Base-by-base conservation (phyloP, 2,113 vertebrate genomes). In the Hiodon alosoides region DNA sequence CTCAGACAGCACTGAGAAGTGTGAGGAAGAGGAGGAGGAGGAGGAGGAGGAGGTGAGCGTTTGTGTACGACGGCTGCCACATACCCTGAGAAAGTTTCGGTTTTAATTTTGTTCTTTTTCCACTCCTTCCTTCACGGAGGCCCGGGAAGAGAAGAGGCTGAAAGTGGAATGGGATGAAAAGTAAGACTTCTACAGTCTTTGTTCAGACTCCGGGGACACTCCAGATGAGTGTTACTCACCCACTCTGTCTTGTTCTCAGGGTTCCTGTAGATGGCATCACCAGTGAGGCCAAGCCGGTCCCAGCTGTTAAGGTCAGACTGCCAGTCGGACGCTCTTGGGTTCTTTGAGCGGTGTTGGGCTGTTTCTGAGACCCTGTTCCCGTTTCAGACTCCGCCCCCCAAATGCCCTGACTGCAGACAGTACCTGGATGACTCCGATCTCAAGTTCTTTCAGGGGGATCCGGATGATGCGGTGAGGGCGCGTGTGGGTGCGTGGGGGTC, bases 341-440 rank as follows among this genome's bases (percentile, higher is more conserved):
- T 46, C 10, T 10, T 57, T 8, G 7, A n/a, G 14, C 0, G 14
- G 59, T n/a, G 14, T 11, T 17, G 16, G 71, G 17, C 4, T 3
- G 7, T 8, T 57, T 2, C 53, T 54, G 3, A 51, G 47, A 2
- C 4, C 52, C 14, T 67, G 4, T 2, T 3, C n/a, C 50, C 13
- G 2, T 72, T 71, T 0, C 78, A 97, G 95, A 87, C 90, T 0
- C 91, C 94, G 0, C 93, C 95, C 1, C 94, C 93, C 0, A 95
- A 94, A 84, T 98, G 97, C 66, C 4, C 86, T 0, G 93, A 97
- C 84, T 99, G 97, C 69, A 86, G 94, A 0, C 97, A 99, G 81
- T 96, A 94, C 86, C 85, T 99, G 76, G 96, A 99, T 3, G 96
- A 99, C 69, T 87, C 94, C 0, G 94, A 98, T 70, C 94, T 99